Base-by-base conservation (phyloP, 2,888 invertebrate species). In the Apamea sordens region DNA sequence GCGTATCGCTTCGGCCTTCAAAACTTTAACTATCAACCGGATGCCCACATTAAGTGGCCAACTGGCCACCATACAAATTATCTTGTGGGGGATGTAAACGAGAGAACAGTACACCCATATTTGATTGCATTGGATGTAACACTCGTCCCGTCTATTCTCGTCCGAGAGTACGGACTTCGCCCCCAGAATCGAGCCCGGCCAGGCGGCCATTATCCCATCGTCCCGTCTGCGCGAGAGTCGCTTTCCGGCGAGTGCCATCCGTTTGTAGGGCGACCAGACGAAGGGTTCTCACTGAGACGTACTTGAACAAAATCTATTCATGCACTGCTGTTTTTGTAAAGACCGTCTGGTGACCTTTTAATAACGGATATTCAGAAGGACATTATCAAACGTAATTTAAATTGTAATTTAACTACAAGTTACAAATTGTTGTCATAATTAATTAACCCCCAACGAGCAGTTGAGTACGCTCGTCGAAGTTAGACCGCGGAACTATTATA, bases 161-260 rank as follows among this genome's bases (percentile, higher is more conserved):
- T 89, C 84, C 83, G 73, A 83, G 83, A 84, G 63, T 81, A 73
- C 44, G 94, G 94, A 95, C 95, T 95, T 95, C 90, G 94, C 88
- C 90, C 94, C 92, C 92, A 84, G 85, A 82, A 79, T 59, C 72
- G 86, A 78, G 88, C 85, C 77, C 86, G 89, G 87, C 91, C 89
- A 95, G 85, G 77, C 86, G 89, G 87, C 91, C 89, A 95, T 94
- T 95, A 94, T 94, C 92, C 94, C 92, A 92, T 92, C 91, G 90
- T 90, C 90, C 88, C 90, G 92, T 86, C 86, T 90, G 91, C 89
- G 91, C 91, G 89, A 90, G 91, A 91, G 90, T 88, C 89, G 90
- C 90, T 92, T 92, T 94, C 94, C 94, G 93, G 91, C 85, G 87
- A 88, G 85, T 85, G 77, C 88, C 91, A 91, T 92, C 93, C 92